Conservation (phyloP, 2,888 invertebrate genomes). For the Meghimatium bilineatum region DNA sequence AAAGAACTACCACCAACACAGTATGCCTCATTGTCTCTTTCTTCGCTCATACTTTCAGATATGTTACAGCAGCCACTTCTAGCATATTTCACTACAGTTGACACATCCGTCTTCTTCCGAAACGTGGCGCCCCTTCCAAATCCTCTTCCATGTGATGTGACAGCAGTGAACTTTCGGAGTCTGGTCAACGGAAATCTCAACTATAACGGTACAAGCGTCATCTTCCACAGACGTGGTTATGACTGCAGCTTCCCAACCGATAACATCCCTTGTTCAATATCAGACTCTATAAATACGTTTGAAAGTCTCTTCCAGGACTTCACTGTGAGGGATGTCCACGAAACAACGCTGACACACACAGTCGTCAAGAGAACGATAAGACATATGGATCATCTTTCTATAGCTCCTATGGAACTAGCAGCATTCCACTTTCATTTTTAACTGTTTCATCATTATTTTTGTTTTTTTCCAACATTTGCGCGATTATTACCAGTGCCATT, state of each 20-base stretch:
- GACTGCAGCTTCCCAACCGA: conserved; percentile 61
- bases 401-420: conserved; percentile 65
- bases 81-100: conserved; percentile 58
- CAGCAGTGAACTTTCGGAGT: conserved; percentile 63
- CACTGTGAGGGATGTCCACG: conserved; percentile 51
- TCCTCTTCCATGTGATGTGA: conserved; percentile 67
- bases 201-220: conserved; percentile 67
- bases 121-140: conserved; percentile 54
- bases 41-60: conserved; percentile 57
- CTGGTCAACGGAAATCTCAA: conserved; percentile 60
- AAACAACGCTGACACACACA: conserved; percentile 66
- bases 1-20: background rate
- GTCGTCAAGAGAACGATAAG: conserved; percentile 52
- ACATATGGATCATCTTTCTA: conserved; percentile 51
- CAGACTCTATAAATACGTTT: conserved; percentile 50
- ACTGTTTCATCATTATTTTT: background rate
- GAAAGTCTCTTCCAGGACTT: conserved; percentile 58
- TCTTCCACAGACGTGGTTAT: conserved; percentile 66
- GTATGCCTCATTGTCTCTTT: conserved; percentile 61
- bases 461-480: background rate
- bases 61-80: conserved; percentile 63
- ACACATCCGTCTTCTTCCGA: conserved; percentile 57
- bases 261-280: conserved; percentile 57
- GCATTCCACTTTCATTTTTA: conserved; percentile 51
- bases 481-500: too few species aligned